phyloP scores from a whole-genome alignment of 2,888 invertebrate species.

The Rhingia rostrata region DNA sequence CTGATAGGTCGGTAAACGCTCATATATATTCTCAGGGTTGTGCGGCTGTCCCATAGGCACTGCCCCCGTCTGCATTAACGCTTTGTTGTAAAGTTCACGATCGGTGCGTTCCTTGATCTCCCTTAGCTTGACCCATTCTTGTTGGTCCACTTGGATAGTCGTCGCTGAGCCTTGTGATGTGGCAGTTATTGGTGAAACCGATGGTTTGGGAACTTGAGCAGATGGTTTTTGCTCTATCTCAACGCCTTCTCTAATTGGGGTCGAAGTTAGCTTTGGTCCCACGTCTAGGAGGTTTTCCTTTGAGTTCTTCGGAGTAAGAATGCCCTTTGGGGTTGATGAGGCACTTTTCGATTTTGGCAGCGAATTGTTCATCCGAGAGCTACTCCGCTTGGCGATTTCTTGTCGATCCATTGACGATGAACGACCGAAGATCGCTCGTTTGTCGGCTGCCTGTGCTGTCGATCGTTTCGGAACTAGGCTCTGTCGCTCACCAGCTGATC shows the following conservation, averaged over 20 bases:
- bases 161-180: slow-evolving; percentile 19
- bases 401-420: slow-evolving; percentile 80
- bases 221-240: slow-evolving; percentile 40
- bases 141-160: slow-evolving; percentile 76
- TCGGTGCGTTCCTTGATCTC: slow-evolving; percentile 82
- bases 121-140: slow-evolving; percentile 81
- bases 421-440: slow-evolving; percentile 77
- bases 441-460: slow-evolving; percentile 71
- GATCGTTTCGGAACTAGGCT: slow-evolving; percentile 79
- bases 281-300: slow-evolving; percentile 76
- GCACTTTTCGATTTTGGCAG: slow-evolving; percentile 67
- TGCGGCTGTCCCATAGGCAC: slow-evolving; percentile 23
- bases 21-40: slow-evolving; percentile 79
- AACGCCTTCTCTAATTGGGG: slow-evolving; percentile 75
- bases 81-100: slow-evolving; percentile 79
- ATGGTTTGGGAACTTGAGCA: slow-evolving; percentile 43
- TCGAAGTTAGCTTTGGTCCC: slow-evolving; percentile 77
- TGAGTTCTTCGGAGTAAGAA: slow-evolving; percentile 74
- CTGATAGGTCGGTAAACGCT: slow-evolving; percentile 77
- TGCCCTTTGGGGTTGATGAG: slow-evolving; percentile 63
- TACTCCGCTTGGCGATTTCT: slow-evolving; percentile 78
- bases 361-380: slow-evolving; percentile 55
- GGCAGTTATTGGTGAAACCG: slow-evolving; percentile 58
- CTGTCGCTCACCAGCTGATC: slow-evolving; percentile 78
- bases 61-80: slow-evolving; percentile 78